Conservation (phyloP, 1,140 invertebrate genomes). For the Leptoteleia sp. region DNA sequence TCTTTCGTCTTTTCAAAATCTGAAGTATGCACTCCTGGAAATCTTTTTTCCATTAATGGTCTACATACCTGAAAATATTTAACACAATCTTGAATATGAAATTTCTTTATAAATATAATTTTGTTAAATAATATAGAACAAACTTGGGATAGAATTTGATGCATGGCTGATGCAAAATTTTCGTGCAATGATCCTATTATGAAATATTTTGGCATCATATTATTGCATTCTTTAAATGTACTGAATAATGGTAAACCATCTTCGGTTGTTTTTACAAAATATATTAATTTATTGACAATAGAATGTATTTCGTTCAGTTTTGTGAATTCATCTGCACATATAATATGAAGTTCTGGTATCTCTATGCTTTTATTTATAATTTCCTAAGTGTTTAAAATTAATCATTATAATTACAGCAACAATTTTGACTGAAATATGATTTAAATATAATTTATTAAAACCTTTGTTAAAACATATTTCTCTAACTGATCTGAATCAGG, state of each 20-base stretch:
- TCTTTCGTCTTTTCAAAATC: constrained; percentile 1
- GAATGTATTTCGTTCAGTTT: constrained; percentile 75
- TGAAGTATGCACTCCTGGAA: constrained; percentile 47
- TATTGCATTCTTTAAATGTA: constrained; percentile 79
- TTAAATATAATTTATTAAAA: too few species aligned
- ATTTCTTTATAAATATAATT: too few species aligned
- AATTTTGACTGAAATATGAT: too few species aligned
- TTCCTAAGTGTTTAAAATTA: constrained; percentile 83
- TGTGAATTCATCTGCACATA: constrained; percentile 83
- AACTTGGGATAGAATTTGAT: constrained; percentile 78
- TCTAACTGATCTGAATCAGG: too few species aligned
- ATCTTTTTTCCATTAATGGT: constrained; percentile 81
- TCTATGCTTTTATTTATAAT: constrained; percentile 84
- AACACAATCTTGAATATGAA: not conserved
- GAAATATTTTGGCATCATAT: constrained; percentile 84
- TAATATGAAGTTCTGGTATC: constrained; percentile 85
- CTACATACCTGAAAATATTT: constrained; percentile 77
- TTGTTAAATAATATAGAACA: not conserved
- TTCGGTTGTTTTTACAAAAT: constrained; percentile 84
- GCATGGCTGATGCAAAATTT: constrained; percentile 82
- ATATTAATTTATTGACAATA: constrained; percentile 83
- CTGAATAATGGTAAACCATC: constrained; percentile 83
- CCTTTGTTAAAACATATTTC: constrained; percentile 5
- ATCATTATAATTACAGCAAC: too few species aligned
- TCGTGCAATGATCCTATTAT: constrained; percentile 83